Percentiles rank a stretch among this genome's conserved stretches.
Conservation (phyloP, 64 coral and sea anemone genomes). For the Pachyseris speciosa region DNA sequence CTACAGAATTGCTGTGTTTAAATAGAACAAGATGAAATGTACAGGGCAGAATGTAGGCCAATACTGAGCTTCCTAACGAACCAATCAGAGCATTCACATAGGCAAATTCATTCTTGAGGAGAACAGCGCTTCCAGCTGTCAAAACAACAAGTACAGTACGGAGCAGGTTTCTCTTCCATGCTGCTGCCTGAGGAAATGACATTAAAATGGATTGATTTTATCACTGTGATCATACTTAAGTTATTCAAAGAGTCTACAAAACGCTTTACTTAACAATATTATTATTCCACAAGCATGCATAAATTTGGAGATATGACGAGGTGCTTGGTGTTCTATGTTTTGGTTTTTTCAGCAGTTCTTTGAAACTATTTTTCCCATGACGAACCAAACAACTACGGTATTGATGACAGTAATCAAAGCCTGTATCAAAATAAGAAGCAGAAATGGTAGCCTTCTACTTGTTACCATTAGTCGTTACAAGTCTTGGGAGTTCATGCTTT, state of each 20-base stretch:
- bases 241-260: neutral
- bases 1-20: constrained; percentile 76
- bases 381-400: no score
- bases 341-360: no score
- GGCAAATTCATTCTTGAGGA: constrained; percentile 86
- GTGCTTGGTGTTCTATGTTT: no score
- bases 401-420: no score
- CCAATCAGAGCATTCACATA: constrained; percentile 96
- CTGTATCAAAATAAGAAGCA: no score
- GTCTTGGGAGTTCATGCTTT: no score
- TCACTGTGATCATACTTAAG: neutral
- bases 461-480: no score
- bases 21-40: constrained; percentile 86
- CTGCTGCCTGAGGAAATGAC: constrained; percentile 53
- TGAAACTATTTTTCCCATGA: no score
- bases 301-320: no score
- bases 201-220: neutral
- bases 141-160: constrained; percentile 68
- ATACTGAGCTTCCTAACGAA: constrained; percentile 88
- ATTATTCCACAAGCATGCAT: no score
- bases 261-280: no score
- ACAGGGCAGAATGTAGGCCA: constrained; percentile 95
- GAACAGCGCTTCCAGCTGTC: constrained; percentile 76
- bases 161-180: constrained; percentile 94
- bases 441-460: no score